phyloP scores from a whole-genome alignment of 2,797 vertebrate genomes.

The Phrynocephalus vlangalii region DNA sequence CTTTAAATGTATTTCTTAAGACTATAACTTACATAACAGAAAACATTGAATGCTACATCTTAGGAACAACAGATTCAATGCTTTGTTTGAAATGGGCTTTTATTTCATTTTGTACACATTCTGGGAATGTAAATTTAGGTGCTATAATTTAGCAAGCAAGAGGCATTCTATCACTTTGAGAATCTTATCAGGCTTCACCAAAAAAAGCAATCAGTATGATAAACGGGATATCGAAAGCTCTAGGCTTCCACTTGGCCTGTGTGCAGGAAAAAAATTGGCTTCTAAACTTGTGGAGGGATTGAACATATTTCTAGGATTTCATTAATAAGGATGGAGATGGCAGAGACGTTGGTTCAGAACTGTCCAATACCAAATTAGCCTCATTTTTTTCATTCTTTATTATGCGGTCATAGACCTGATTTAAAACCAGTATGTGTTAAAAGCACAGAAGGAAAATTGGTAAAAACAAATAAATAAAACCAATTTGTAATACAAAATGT shows the following conservation, averaged over 20 bases:
- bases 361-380: too few relatives aligned
- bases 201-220: slow-evolving; percentile 31
- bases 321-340: too few relatives aligned
- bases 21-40: slow-evolving; percentile 21
- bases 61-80: slow-evolving; percentile 59
- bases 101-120: slow-evolving; percentile 63
- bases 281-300: too few relatives aligned
- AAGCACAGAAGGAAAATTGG: too few relatives aligned
- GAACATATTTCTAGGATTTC: too few relatives aligned
- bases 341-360: too few relatives aligned
- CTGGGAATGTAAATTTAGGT: slow-evolving; percentile 50
- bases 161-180: slow-evolving; percentile 64
- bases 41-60: slow-evolving; percentile 31
- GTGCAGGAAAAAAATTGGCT: background rate
- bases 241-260: background rate
- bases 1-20: slow-evolving; percentile 37
- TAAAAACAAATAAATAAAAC: too few relatives aligned
- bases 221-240: slow-evolving; percentile 23
- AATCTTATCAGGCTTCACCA: slow-evolving; percentile 59
- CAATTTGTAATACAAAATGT: too few relatives aligned
- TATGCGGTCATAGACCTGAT: too few relatives aligned
- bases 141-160: slow-evolving; percentile 64
- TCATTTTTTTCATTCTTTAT: too few relatives aligned
- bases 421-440: too few relatives aligned
- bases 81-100: slow-evolving; percentile 51